Conservation (phyloP, 2,113 vertebrate species). For the Anas platyrhynchos region DNA sequence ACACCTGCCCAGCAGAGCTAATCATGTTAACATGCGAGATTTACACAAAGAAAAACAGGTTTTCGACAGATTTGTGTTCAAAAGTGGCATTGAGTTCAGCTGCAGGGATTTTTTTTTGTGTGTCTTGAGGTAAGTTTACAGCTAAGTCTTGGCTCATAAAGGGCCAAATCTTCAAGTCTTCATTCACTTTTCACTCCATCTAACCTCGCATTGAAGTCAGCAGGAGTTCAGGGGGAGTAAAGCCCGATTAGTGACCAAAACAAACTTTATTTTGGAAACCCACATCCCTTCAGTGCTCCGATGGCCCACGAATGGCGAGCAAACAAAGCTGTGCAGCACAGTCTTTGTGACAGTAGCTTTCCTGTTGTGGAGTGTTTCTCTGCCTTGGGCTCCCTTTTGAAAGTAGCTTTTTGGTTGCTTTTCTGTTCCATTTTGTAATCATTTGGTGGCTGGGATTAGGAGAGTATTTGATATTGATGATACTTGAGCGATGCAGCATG, state of each 20-base stretch:
- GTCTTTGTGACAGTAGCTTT: neutral
- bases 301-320: neutral
- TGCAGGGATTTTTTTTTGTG: neutral
- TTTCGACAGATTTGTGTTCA: slow-evolving; percentile 7
- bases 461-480: neutral
- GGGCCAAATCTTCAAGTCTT: neutral
- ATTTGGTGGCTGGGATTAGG: neutral
- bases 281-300: neutral
- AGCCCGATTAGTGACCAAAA: slow-evolving; percentile 50
- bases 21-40: slow-evolving; percentile 35
- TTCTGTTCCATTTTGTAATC: neutral
- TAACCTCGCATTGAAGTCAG: slow-evolving; percentile 34
- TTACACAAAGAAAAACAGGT: slow-evolving; percentile 46
- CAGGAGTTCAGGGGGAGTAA: slow-evolving; percentile 45
- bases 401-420: neutral
- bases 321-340: neutral
- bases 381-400: neutral
- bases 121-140: slow-evolving; percentile 45
- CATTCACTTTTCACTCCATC: slow-evolving; percentile 10
- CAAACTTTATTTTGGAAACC: slow-evolving; percentile 60
- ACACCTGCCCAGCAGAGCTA: slow-evolving; percentile 52
- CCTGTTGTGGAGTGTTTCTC: neutral
- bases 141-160: slow-evolving; percentile 28
- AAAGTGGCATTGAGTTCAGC: slow-evolving; percentile 37
- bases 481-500: neutral